These are phyloP conservation scores for Cetonia aurata DNA, from an alignment of 2,888 invertebrate species.

Conservation along the genomic window DNA sequence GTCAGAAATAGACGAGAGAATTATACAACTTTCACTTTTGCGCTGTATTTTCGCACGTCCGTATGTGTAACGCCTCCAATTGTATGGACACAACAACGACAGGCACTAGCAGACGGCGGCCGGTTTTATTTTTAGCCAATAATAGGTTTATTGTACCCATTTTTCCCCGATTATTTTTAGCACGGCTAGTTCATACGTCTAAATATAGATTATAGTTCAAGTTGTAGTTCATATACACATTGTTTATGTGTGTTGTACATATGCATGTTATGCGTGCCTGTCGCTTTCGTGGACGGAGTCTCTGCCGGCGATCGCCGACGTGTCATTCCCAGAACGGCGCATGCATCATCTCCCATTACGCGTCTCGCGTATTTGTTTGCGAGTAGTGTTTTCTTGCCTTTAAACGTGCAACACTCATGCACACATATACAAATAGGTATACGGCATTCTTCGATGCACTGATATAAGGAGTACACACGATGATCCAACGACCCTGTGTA, in stretches of 20 bases:
- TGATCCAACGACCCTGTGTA: constrained; percentile 50
- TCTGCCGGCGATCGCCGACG: constrained; percentile 7
- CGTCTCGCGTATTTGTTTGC: neutral
- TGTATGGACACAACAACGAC: constrained; percentile 13
- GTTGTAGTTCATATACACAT: constrained; percentile 45
- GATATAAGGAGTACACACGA: constrained; percentile 27
- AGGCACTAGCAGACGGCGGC: neutral
- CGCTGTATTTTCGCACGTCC: constrained; percentile 10
- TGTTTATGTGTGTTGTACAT: neutral
- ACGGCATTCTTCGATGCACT: neutral
- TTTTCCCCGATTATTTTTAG: constrained; percentile 45
- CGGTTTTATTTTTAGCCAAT: constrained; percentile 40
- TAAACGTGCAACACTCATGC: neutral
- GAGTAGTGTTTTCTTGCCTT: constrained; percentile 5
- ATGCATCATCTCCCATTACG: constrained; percentile 9
- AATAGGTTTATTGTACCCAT: constrained; percentile 45
- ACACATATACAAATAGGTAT: neutral
- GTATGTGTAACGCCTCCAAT: neutral
- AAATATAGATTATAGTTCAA: constrained; percentile 48
- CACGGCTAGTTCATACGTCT: constrained; percentile 34
- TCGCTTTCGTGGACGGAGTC: constrained; percentile 12
- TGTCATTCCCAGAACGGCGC: neutral
- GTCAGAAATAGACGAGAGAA: neutral
- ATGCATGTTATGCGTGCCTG: constrained; percentile 2
- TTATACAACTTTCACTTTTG: constrained; percentile 24